Evolutionary conservation across 2,797 vertebrate species (phyloP), one percentile per base, ranked within the genome.

Genomic region (Pyrocephalus nanus): DNA sequence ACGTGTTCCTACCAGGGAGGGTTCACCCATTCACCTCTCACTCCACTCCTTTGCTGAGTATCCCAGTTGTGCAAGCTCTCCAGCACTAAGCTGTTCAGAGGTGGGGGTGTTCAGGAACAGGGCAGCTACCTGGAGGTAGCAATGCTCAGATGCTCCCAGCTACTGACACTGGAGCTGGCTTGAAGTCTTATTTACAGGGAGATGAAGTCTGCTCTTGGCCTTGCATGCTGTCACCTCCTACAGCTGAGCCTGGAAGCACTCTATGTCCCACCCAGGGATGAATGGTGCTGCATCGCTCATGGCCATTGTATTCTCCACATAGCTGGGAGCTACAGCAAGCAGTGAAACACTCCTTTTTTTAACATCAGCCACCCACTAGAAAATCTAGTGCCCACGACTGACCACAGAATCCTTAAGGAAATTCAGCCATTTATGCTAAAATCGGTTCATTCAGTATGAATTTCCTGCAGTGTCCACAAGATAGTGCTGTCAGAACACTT

Each of bases 391-490:
- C 27, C 53, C 45, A 5, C 4, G 15, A 36, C 0, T 34, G 17
- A 57, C 42, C 20, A 15, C 71, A 53, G 32, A 64, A 36, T 71
- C 34, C 57, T 38, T 50, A 34, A 66, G 22, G 43, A 62, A 76
- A 71, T 45, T 27, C 43, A 51, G 14, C 11, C 0, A 0, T 42
- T 71, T 61, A 7, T 54, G 45, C 64, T 42, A 54, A 27, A 74
- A 18, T 43, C 14, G 3, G 4, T 78, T 65, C 7, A 8, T 69
- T 83, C 29, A 3, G 29, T 60, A 26, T 92, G 69, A 91, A 85
- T 61, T 94, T 71, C 93, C 78, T 69, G 36, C 17, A 48, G 11
- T 17, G 54, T 27, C 94, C 95, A 97, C 95, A 96, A 94, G 96
- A 60, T 89, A 87, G 95, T 80, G 87, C 92, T 93, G 21, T 88